Evolutionary conservation across 2,888 invertebrate species (phyloP), one percentile per base, ranked within the genome.

Genomic region (Synanthedon tipuliformis): DNA sequence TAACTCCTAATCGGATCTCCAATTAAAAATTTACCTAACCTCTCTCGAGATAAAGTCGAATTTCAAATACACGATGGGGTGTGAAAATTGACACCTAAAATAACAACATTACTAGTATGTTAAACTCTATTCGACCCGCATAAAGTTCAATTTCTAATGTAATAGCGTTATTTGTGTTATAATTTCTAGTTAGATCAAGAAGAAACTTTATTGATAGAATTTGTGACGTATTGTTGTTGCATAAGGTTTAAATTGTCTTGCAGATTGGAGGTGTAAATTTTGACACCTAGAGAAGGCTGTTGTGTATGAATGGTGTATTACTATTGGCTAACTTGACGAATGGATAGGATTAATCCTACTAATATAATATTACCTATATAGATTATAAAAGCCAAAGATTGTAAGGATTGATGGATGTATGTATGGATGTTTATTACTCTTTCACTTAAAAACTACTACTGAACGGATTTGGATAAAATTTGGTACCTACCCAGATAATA

Each of bases 41-140:
- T 0, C 0, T 0, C 0, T 0, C 0, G 0, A 0, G 0, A 54
- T 61, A 82, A 52, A 56, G 71, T 60, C 54, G 13, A 63, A 49
- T 62, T 57, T 75, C 0, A 3, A 23, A 51, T 64, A 61, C 2
- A 4, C 1, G 0, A 13, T 13, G 52, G 85, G 85, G 86, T 86
- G 86, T 86, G 86, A 86, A 85, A 85, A 81, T 80, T 86, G 71
- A 86, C 86, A 84, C 85, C 81, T 83, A 45, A 15, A 45, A 45
- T 12, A 34, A 45, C 45, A 13, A 8, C 8, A 45, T n/a, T n/a
- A n/a, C 3, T 13, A 13, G 45, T 13, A 45, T 13, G 45, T 45
- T 13, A 15, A 15, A 45, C 45, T 45, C n/a, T 45, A 45, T 45
- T 4, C 12, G 3, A 4, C 15, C 2, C 3, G 3, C 12, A 13